Evolutionary conservation across 2,888 invertebrate genomes (phyloP).

Genomic region (Lepidocyrtinus sp.): DNA sequence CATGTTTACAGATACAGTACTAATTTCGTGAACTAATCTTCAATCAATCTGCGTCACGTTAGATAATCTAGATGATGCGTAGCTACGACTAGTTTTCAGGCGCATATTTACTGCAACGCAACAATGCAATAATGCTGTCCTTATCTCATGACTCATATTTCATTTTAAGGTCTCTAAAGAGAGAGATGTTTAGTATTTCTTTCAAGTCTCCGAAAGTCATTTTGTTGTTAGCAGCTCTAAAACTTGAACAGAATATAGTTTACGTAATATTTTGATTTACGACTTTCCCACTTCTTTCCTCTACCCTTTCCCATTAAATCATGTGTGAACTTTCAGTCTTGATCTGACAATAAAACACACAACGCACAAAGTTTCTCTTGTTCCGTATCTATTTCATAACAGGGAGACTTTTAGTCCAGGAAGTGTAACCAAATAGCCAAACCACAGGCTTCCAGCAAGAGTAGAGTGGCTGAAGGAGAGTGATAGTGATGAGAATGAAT

Average conservation of each 20-base stretch:
- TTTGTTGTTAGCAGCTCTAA: not conserved
- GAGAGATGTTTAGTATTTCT: not conserved
- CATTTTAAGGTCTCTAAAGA: not conserved
- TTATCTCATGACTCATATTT: not conserved
- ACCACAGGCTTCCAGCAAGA: not conserved
- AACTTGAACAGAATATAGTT: not conserved
- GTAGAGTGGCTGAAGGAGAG: too few species aligned
- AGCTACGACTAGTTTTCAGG: not conserved
- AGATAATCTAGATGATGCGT: not conserved
- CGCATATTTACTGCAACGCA: not conserved
- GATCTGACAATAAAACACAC: not conserved
- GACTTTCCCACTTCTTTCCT: conserved; percentile 16
- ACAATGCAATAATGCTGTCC: not conserved
- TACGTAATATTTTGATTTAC: conserved; percentile 22
- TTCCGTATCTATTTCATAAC: not conserved
- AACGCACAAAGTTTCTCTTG: not conserved
- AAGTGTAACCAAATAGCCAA: conserved; percentile 38
- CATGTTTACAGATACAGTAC: not conserved
- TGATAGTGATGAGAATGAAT: too few species aligned
- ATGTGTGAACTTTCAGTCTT: not conserved
- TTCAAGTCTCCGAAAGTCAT: not conserved
- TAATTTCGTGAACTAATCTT: not conserved
- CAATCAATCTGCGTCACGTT: not conserved
- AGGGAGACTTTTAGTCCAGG: not conserved
- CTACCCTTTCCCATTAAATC: not conserved